Evolutionary conservation across 2,113 vertebrate genomes (phyloP).

Genomic region (Acanthochromis polyacanthus): DNA sequence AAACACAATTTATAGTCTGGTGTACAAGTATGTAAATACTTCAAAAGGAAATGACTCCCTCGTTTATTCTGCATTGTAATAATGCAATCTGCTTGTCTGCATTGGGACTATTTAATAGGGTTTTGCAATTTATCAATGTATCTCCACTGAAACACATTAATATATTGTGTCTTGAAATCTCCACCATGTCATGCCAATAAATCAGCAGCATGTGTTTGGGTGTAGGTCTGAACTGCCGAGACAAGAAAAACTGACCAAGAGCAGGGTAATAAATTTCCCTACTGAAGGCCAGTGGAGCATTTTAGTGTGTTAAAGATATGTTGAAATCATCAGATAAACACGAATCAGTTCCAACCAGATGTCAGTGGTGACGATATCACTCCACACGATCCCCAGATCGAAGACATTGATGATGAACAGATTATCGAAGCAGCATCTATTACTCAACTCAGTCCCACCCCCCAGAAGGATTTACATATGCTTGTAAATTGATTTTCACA

Average conservation of each 20-base stretch:
- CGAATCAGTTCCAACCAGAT: slow-evolving; percentile 33
- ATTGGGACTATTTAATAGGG: slow-evolving; percentile 22
- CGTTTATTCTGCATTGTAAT: slow-evolving; percentile 13
- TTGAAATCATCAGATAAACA: slow-evolving; percentile 41
- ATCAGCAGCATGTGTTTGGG: slow-evolving; percentile 48
- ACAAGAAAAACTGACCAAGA: slow-evolving; percentile 34
- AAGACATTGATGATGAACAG: slow-evolving; percentile 6
- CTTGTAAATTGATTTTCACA: not conserved
- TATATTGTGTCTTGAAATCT: slow-evolving; percentile 53
- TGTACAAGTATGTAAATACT: slow-evolving; percentile 22
- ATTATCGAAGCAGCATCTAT: not conserved
- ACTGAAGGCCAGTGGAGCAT: slow-evolving; percentile 42
- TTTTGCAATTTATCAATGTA: slow-evolving; percentile 30
- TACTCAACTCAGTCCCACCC: not conserved
- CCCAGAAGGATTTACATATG: not conserved
- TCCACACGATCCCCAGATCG: not conserved
- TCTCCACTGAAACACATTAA: slow-evolving; percentile 29
- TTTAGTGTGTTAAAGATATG: slow-evolving; percentile 43
- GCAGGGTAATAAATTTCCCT: slow-evolving; percentile 54
- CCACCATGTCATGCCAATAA: slow-evolving; percentile 54
- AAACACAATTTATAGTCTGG: not conserved
- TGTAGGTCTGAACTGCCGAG: slow-evolving; percentile 28
- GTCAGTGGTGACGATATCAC: slow-evolving; percentile 41
- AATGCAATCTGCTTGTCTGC: slow-evolving; percentile 7
- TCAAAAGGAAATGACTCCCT: slow-evolving; percentile 1